phyloP scores from a whole-genome alignment of 2,113 vertebrate genomes.

The Psittacus erithacus region DNA sequence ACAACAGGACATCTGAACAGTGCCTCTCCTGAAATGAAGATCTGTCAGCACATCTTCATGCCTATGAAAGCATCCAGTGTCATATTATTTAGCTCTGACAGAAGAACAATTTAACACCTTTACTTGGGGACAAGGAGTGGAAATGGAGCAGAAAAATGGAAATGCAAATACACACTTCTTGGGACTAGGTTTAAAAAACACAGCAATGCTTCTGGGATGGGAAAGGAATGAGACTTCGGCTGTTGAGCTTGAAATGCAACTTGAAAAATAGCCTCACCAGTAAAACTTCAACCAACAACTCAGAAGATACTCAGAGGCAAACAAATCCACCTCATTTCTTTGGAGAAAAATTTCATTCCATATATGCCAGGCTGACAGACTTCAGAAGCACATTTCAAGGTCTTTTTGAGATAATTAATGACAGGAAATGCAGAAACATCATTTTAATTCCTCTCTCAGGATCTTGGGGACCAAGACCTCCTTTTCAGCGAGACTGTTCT shows the following conservation, averaged over 20 bases:
- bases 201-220: fast-evolving
- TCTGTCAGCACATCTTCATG: background rate
- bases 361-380: background rate
- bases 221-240: background rate
- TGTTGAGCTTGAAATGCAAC: background rate
- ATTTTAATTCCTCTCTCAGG: constrained; percentile 46
- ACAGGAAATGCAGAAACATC: background rate
- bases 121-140: background rate
- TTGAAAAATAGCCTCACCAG: background rate
- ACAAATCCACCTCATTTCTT: background rate
- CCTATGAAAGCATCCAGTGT: background rate
- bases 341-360: background rate
- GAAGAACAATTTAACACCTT: constrained; percentile 40
- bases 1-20: background rate
- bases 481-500: background rate
- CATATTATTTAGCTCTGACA: background rate
- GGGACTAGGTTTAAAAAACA: background rate
- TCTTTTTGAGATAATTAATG: constrained; percentile 27
- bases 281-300: background rate
- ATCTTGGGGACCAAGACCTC: constrained; percentile 20
- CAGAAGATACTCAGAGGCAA: background rate
- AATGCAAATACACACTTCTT: background rate
- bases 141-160: constrained; percentile 16
- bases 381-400: constrained; percentile 1
- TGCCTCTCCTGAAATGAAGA: background rate